A percentile compares a stretch with the other conserved stretches of the same genome.
These are phyloP conservation scores for Tarsius wallacei DNA, from an alignment of 2,797 vertebrate genomes.

Conservation along the genomic window DNA sequence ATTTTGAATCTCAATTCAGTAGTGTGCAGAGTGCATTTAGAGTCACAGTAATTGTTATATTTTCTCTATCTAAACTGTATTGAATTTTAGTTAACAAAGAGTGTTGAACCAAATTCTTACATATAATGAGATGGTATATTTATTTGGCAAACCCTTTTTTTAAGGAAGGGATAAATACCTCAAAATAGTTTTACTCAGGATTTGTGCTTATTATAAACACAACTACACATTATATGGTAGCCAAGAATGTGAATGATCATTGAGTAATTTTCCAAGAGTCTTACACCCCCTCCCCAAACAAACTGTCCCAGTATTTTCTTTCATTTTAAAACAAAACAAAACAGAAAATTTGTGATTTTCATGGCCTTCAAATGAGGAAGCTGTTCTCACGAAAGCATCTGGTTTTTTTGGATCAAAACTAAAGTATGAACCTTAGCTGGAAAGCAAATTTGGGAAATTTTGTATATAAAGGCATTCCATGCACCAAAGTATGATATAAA, in stretches of 20 bases:
- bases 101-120: conserved; percentile 58
- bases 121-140: conserved; percentile 38
- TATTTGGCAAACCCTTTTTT: conserved; percentile 38
- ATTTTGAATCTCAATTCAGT: conserved; percentile 18
- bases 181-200: conserved; percentile 42
- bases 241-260: conserved; percentile 50
- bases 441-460: conserved; percentile 74
- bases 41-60: conserved; percentile 30
- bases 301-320: conserved; percentile 62
- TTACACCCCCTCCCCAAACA: neutral
- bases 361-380: conserved; percentile 75
- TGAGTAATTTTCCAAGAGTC: conserved; percentile 61
- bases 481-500: conserved; percentile 73
- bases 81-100: conserved; percentile 55
- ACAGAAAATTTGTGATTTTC: conserved; percentile 76
- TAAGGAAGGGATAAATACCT: conserved; percentile 56
- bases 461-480: conserved; percentile 81
- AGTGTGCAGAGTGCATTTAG: neutral
- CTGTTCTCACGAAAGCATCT: conserved; percentile 79
- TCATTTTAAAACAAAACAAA: conserved; percentile 75
- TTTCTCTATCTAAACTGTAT: conserved; percentile 55
- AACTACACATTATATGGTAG: neutral
- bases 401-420: conserved; percentile 83
- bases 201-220: conserved; percentile 39
- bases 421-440: conserved; percentile 76